phyloP scores from a whole-genome alignment of 2,888 invertebrate genomes.

The Ryuthela nishihirai region DNA sequence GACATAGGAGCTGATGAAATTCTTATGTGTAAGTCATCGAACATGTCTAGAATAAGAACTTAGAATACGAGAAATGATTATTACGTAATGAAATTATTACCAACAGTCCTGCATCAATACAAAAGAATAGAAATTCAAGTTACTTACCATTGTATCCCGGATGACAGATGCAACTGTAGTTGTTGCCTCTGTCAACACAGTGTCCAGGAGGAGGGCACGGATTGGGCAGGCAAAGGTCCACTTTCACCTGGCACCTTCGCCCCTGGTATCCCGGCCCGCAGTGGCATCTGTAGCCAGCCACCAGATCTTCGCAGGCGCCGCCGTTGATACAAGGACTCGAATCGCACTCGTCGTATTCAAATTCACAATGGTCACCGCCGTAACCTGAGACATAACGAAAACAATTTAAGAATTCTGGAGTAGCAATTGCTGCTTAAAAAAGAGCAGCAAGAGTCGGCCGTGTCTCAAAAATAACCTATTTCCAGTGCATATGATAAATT shows the following conservation, averaged over 20 bases:
- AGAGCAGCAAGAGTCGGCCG: too few species aligned
- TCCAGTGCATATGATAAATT: too few species aligned
- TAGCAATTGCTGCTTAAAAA: too few species aligned
- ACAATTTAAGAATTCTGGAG: too few species aligned
- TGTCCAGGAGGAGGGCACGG: constrained; percentile 64
- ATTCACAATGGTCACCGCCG: constrained; percentile 68
- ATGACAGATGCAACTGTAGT: constrained; percentile 71
- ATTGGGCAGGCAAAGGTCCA: constrained; percentile 59
- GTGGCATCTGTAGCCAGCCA: constrained; percentile 64
- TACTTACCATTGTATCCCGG: constrained; percentile 60
- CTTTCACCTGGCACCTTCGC: constrained; percentile 67
- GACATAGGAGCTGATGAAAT: too few species aligned
- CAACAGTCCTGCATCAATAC: too few species aligned
- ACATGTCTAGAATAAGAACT: too few species aligned
- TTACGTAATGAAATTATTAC: too few species aligned
- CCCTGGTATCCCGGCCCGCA: constrained; percentile 69
- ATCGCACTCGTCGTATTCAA: constrained; percentile 65
- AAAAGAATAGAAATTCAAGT: too few species aligned
- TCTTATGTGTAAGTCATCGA: too few species aligned
- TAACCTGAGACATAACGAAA: constrained; percentile 64
- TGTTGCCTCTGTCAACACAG: constrained; percentile 70
- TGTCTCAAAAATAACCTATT: too few species aligned
- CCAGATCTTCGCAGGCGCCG: constrained; percentile 66
- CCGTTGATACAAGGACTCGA: constrained; percentile 68
- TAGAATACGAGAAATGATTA: too few species aligned